Base-by-base conservation (phyloP, 2,113 vertebrate genomes). In the Picathartes gymnocephalus region DNA sequence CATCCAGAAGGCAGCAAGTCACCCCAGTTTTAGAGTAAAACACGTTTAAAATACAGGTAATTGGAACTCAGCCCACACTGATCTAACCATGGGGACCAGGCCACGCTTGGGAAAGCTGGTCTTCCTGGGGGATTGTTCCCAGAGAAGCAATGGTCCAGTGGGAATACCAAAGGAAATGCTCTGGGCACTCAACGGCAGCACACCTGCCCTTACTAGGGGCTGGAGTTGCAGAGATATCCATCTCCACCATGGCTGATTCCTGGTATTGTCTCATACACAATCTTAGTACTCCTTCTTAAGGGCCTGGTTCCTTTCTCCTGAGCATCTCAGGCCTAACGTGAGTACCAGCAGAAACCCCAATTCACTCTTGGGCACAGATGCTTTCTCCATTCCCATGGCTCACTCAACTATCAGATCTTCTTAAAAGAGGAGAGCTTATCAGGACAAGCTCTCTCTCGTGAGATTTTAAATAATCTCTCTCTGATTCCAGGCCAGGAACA, bases 401-500 rank as follows among this genome's bases (percentile, higher is more conserved):
- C 9, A 0, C 50, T 81, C 7, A 15, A 56, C 71, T 18, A 88
- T 47, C 44, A 58, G 4, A 4, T 78, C 81, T 50, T 61, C 66
- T 31, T 61, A 86, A 47, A 54, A 86, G 58, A 90, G 39, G 24
- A 90, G 19, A 90, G 39, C 42, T 95, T 73, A 72, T 70, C 77
- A 90, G 91, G 44, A 86, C 71, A 88, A 82, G 57, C 40, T 64
- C 13, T 6, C 31, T 90, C 88, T 45, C 71, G 8, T 35, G 92
- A 88, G 88, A 73, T 73, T 90, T 92, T 39, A 79, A 88, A 57
- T 70, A 86, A 77, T 74, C 45, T 71, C 68, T 84, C n/a, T 69
- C 39, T 5, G 0, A 48, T 95, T 96, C 47, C 76, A 90, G 68
- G 33, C n/a, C 72, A 95, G 71, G 84, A 82, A 70, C 45, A 37